Percentiles rank a stretch among this genome's conserved stretches.
Evolutionary conservation across 2,113 vertebrate genomes (phyloP).

Genomic region (Oophaga pumilio): DNA sequence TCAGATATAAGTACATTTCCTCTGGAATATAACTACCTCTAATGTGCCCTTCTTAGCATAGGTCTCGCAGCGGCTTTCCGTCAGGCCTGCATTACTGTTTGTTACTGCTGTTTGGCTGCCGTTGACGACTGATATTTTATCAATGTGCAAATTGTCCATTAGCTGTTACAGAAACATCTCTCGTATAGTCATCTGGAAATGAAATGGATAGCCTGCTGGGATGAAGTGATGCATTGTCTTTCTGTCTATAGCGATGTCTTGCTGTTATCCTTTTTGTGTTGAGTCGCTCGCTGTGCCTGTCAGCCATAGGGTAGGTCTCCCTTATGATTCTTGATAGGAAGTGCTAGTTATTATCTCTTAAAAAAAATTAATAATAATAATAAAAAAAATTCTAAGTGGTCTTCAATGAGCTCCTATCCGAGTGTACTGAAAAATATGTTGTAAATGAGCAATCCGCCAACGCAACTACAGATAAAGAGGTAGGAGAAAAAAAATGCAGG

Average conservation of each 20-base stretch:
- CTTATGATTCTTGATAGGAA: constrained; percentile 54
- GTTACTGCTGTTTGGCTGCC: constrained; percentile 48
- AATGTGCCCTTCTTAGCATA: constrained; percentile 49
- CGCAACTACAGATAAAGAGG: constrained; percentile 52
- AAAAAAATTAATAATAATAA: constrained; percentile 47
- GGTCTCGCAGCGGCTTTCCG: constrained; percentile 32
- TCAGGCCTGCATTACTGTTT: constrained; percentile 41
- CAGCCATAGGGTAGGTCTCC: constrained; percentile 53
- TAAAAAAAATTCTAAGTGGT: constrained; percentile 42
- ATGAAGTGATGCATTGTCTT: constrained; percentile 57
- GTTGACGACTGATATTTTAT: constrained; percentile 55
- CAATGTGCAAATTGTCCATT: constrained; percentile 59
- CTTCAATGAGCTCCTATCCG: constrained; percentile 48
- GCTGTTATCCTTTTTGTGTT: constrained; percentile 56
- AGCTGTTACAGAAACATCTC: constrained; percentile 42
- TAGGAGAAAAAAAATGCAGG: constrained; percentile 1
- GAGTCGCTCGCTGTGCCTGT: constrained; percentile 62
- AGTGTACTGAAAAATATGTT: constrained; percentile 42
- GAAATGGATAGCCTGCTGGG: constrained; percentile 58
- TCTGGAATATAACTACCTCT: constrained; percentile 37
- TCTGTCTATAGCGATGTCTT: constrained; percentile 58
- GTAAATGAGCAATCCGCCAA: constrained; percentile 54
- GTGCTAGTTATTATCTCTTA: constrained; percentile 58
- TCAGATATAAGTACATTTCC: constrained; percentile 20
- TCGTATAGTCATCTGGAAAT: constrained; percentile 54